Evolutionary conservation across 1,140 invertebrate species (phyloP).

Genomic region (Papilio xuthus): DNA sequence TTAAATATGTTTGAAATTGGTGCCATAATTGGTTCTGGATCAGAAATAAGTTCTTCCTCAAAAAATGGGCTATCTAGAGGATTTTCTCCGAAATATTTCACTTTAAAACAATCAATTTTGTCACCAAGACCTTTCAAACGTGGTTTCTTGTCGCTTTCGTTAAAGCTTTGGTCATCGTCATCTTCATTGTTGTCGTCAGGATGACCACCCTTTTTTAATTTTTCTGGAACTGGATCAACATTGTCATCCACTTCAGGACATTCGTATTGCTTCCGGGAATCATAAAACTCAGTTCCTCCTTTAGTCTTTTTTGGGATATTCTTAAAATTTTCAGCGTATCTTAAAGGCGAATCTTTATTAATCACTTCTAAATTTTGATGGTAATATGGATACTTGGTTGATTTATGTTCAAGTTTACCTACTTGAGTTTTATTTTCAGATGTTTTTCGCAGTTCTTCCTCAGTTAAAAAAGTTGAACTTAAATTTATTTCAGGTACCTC

Average conservation of each 20-base stretch:
- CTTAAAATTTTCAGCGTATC: slow-evolving; percentile 83
- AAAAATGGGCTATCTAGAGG: slow-evolving; percentile 90
- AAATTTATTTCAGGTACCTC: slow-evolving; percentile 61
- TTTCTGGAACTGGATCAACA: slow-evolving; percentile 81
- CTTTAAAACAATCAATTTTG: slow-evolving; percentile 88
- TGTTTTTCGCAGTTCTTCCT: slow-evolving; percentile 54
- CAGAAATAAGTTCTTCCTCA: slow-evolving; percentile 80
- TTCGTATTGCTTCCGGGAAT: slow-evolving; percentile 74
- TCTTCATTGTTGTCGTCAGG: slow-evolving; percentile 54
- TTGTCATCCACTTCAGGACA: slow-evolving; percentile 81
- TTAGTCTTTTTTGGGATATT: slow-evolving; percentile 82
- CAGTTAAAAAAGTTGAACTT: slow-evolving; percentile 57
- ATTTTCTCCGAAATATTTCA: slow-evolving; percentile 87
- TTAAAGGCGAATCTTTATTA: slow-evolving; percentile 81
- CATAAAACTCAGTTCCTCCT: slow-evolving; percentile 83
- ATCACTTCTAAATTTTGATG: slow-evolving; percentile 62
- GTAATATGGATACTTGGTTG: slow-evolving; percentile 82
- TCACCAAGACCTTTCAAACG: slow-evolving; percentile 83
- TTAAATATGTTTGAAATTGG: slow-evolving; percentile 48
- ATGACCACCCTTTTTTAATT: slow-evolving; percentile 75
- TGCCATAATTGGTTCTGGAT: slow-evolving; percentile 64
- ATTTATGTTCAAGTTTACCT: slow-evolving; percentile 45
- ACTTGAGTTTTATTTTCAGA: slow-evolving; percentile 48
- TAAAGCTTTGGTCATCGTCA: slow-evolving; percentile 49
- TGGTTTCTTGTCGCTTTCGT: slow-evolving; percentile 56